These are phyloP conservation scores for Nowickia ferox DNA, from an alignment of 2,888 invertebrate species.

Conservation along the genomic window DNA sequence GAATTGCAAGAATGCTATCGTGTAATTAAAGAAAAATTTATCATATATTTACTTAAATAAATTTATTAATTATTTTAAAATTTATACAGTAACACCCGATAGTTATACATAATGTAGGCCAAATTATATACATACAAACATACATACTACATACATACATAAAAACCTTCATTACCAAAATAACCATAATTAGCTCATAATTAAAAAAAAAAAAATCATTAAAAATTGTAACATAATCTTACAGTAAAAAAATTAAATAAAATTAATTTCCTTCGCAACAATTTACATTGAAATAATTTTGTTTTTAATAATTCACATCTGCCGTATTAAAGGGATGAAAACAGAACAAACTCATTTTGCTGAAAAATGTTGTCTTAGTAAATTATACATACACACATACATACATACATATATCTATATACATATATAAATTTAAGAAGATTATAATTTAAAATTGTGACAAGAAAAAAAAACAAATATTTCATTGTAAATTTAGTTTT, in stretches of 20 bases:
- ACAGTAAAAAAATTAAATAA: not conserved
- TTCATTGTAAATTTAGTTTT: constrained; percentile 63
- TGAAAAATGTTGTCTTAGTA: constrained; percentile 55
- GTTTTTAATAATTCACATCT: constrained; percentile 22
- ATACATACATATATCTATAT: constrained; percentile 18
- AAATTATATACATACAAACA: constrained; percentile 33
- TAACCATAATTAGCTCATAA: constrained; percentile 41
- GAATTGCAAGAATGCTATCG: not conserved
- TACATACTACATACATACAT: not conserved
- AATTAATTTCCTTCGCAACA: constrained; percentile 7
- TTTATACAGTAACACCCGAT: constrained; percentile 20
- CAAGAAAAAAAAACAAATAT: constrained; percentile 47
- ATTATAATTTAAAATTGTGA: constrained; percentile 45
- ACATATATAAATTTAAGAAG: constrained; percentile 41
- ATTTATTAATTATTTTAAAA: constrained; percentile 35
- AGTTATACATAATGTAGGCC: constrained; percentile 62
- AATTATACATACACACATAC: constrained; percentile 53
- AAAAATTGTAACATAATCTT: constrained; percentile 29
- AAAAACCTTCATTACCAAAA: constrained; percentile 47
- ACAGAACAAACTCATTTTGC: constrained; percentile 6
- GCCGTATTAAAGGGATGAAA: constrained; percentile 33
- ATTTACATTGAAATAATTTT: constrained; percentile 32
- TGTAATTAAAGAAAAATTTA: constrained; percentile 33
- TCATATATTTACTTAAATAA: constrained; percentile 39
- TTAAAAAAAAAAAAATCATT: constrained; percentile 34